These are phyloP conservation scores for Hemicentrotus pulcherrimus DNA, from an alignment of 35 echinoderm and acorn worm species.

Conservation along the genomic window DNA sequence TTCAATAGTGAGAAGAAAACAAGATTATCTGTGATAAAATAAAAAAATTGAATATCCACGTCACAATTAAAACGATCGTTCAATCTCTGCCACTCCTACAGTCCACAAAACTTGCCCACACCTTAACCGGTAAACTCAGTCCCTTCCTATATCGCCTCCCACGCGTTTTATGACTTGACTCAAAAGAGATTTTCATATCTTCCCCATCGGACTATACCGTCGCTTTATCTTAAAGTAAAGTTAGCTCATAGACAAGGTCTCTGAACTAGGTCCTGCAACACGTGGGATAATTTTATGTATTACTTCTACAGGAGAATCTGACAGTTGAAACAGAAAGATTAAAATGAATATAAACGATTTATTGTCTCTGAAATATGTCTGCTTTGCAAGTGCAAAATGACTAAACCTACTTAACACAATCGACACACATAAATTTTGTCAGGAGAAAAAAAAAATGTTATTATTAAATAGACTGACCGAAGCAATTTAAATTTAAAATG, in stretches of 20 bases:
- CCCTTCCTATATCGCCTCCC: not conserved
- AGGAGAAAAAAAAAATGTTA: not conserved
- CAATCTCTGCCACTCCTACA: not conserved
- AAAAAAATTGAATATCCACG: not conserved
- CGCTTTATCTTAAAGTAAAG: not conserved
- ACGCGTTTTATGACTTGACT: not conserved
- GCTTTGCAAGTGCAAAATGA: not conserved
- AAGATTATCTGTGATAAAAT: not conserved
- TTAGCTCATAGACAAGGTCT: not conserved
- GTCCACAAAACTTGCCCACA: not conserved
- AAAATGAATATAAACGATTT: not conserved
- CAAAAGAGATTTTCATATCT: not conserved
- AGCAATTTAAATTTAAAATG: not conserved
- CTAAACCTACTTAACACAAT: not conserved
- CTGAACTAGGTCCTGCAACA: not conserved
- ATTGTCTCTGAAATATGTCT: not conserved
- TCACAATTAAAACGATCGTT: not conserved
- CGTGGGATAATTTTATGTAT: not conserved
- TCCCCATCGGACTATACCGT: not conserved
- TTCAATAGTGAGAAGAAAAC: not conserved
- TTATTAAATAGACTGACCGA: not conserved
- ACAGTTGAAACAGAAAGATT: not conserved
- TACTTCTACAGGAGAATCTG: not conserved
- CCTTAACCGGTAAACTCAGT: not conserved
- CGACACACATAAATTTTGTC: not conserved